Base-by-base conservation (phyloP, 2,888 invertebrate species). In the Laothoe populi region DNA sequence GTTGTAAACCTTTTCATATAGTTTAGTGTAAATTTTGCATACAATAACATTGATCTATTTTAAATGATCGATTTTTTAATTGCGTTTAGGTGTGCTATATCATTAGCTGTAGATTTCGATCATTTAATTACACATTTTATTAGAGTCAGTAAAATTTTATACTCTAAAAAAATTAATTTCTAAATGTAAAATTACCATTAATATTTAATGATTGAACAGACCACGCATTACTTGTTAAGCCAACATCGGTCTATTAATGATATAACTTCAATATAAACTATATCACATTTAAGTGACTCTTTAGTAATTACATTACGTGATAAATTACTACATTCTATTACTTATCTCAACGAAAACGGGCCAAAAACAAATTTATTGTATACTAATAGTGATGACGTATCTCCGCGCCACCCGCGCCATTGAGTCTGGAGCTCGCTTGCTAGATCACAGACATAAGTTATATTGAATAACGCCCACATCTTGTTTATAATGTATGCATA, bases 321-420 rank as follows among this genome's bases (percentile, higher is more conserved):
- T 49, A 49, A 53, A 48, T 48, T 48, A 16, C 19, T 19, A 53
- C 31, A 35, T 19, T 53, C 35, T 35, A 53, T 53, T 53, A 53
- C 35, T 31, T 53, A 53, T 53, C 53, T 53, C 1, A 8, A 35
- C 4, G 35, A 53, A 31, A 21, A 53, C 31, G 35, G 35, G 35
- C 19, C 10, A 53, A 60, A 53, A 61, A 61, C 60, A 53, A 53
- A 44, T 19, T 35, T 35, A 53, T 53, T 53, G 35, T 35, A 35
- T 53, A 31, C 35, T 26, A 35, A 35, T 53, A 63, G 65, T 63
- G 60, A 64, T 74, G 77, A 75, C 77, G 72, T 73, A 69, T 61
- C 79, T 77, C 78, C 77, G 48, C 66, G 78, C 60, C 78, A n/a
- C n/a, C n/a, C n/a, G n/a, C n/a, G 79, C 79, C 78, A 49, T 63